Evolutionary conservation across 2,797 vertebrate genomes (phyloP), one percentile per base, ranked within the genome.

Genomic region (Sphenodon punctatus): DNA sequence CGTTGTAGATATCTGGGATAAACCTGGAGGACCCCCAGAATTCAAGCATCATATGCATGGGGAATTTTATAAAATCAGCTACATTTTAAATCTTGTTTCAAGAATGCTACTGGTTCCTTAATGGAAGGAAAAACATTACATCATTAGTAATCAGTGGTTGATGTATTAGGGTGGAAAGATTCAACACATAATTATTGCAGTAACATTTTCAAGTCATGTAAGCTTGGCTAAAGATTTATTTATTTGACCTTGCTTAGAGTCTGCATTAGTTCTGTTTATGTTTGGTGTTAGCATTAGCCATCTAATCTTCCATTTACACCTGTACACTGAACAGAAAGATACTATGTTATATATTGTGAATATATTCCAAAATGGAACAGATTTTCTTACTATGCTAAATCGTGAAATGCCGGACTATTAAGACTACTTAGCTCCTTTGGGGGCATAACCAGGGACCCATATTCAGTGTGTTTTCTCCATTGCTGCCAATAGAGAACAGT

Each of bases 161-260:
- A 19, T 68, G 4, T 22, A 3, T 36, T 68, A 0, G 0, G 6
- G 8, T 85, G 27, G 43, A 67, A 51, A 80, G 17, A 68, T 13
- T 3, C 63, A 34, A 58, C 58, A 67, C 2, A 13, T 58, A 78
- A 80, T 87, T 85, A 87, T 5, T 2, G 1, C 19, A 75, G 17
- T 30, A 89, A 34, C 63, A 56, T 12, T 84, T 86, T 60, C 10
- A 86, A 74, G 34, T 68, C 2, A 76, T 63, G n/a, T 61, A 65
- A 77, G 73, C 39, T 75, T 82, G 19, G 87, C 53, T 42, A 55
- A 84, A 87, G 60, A 49, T 66, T 76, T 86, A 4, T 66, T 85
- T 83, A 73, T 75, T 86, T 91, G 30, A 78, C 82, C 53, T 91
- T 79, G 20, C 39, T 87, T 72, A 86, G 46, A 75, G 4, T 75